Percentiles rank a stretch among this genome's conserved stretches.
These are phyloP conservation scores for Ptychoptera albimana DNA, from an alignment of 2,888 invertebrate genomes.

Conservation along the genomic window DNA sequence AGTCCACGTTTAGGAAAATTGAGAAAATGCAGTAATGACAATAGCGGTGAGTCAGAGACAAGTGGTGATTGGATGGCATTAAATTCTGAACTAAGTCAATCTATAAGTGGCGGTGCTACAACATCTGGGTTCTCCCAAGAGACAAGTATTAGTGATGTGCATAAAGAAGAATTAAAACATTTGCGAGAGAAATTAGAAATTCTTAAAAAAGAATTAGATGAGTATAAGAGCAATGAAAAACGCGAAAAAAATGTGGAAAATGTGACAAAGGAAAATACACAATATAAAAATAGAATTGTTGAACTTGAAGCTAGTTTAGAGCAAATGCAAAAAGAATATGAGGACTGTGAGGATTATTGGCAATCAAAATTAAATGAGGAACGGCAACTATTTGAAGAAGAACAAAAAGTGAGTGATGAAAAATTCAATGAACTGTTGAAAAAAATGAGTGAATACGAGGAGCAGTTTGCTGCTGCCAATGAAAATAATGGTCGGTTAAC, in stretches of 20 bases:
- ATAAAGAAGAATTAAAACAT: slow-evolving; percentile 16
- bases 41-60: slow-evolving; percentile 25
- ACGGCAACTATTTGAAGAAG: slow-evolving; percentile 49
- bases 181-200: slow-evolving; percentile 21
- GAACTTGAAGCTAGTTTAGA: slow-evolving; percentile 61
- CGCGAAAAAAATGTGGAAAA: slow-evolving; percentile 4
- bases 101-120: slow-evolving; percentile 13
- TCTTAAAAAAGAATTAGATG: slow-evolving; percentile 20
- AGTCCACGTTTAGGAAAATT: slow-evolving; percentile 44
- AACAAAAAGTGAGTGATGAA: slow-evolving; percentile 59
- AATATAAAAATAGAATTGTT: slow-evolving; percentile 34
- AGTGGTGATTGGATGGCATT: slow-evolving; percentile 30
- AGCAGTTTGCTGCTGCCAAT: slow-evolving; percentile 42
- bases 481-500: slow-evolving; percentile 41
- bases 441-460: slow-evolving; percentile 68
- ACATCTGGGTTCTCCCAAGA: slow-evolving; percentile 19
- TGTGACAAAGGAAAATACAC: slow-evolving; percentile 27
- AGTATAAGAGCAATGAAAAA: slow-evolving; percentile 8
- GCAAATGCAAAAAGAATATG: slow-evolving; percentile 59
- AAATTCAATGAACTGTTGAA: slow-evolving; percentile 55
- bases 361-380: slow-evolving; percentile 61
- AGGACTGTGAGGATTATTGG: slow-evolving; percentile 81
- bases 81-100: slow-evolving; percentile 23
- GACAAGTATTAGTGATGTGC: slow-evolving; percentile 15
- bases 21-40: slow-evolving; percentile 36